These are phyloP conservation scores for Zaprionus obscuricornis DNA, from an alignment of 2,888 invertebrate genomes.

Conservation along the genomic window DNA sequence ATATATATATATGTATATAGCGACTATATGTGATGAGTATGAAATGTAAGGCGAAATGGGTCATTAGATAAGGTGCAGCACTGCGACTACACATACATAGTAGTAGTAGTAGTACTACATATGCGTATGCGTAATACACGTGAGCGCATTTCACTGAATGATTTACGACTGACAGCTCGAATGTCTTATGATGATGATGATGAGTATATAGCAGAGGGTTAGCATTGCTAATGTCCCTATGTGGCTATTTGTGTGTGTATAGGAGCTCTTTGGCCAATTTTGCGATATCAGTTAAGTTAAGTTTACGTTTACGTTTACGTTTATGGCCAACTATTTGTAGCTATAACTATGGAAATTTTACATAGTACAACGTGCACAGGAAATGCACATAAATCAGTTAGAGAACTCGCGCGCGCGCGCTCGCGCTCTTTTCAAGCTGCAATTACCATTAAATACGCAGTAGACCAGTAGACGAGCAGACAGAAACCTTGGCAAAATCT, in stretches of 20 bases:
- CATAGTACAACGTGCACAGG: constrained; percentile 31
- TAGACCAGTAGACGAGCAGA: constrained; percentile 17
- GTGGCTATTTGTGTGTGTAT: no score
- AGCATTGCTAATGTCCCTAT: constrained; percentile 25
- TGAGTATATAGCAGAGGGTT: no score
- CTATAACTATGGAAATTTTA: constrained; percentile 41
- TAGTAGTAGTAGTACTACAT: constrained; percentile 13
- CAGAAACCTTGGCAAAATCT: constrained; percentile 43
- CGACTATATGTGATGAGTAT: constrained; percentile 20
- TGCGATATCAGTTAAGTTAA: constrained; percentile 36
- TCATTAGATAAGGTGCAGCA: constrained; percentile 57
- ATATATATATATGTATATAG: constrained; percentile 12
- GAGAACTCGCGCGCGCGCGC: no score
- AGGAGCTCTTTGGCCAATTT: constrained; percentile 44
- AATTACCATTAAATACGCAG: constrained; percentile 43
- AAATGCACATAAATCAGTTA: constrained; percentile 58
- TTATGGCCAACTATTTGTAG: neutral
- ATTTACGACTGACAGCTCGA: constrained; percentile 60
- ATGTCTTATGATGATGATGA: constrained; percentile 42
- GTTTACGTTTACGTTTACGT: neutral
- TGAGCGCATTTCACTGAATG: constrained; percentile 61
- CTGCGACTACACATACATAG: neutral
- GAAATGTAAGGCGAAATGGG: constrained; percentile 51
- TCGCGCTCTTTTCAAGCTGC: constrained; percentile 26
- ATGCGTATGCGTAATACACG: constrained; percentile 38